phyloP scores from a whole-genome alignment of 2,113 vertebrate species.

The Haliaeetus leucogaster region DNA sequence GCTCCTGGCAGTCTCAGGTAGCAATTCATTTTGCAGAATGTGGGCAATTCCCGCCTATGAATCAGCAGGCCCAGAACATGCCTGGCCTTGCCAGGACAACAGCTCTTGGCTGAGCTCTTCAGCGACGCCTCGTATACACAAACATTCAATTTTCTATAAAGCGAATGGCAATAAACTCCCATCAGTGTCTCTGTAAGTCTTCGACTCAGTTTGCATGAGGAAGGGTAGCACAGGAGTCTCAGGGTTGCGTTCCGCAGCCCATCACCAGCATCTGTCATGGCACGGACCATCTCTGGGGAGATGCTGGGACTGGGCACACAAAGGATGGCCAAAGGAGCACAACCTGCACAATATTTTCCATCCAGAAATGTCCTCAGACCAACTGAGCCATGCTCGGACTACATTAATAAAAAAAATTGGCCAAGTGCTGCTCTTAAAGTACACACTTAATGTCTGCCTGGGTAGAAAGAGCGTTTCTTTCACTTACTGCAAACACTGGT shows the following conservation, averaged over 20 bases:
- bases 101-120: neutral
- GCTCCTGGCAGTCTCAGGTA: neutral
- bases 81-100: neutral
- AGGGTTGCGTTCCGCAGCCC: neutral
- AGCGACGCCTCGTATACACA: rapidly evolving
- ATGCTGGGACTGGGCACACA: neutral
- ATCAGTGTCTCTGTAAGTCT: neutral
- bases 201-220: rapidly evolving
- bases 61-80: neutral
- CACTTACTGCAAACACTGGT: neutral
- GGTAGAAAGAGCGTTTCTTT: neutral
- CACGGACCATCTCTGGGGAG: neutral
- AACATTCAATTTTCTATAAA: neutral
- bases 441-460: rapidly evolving
- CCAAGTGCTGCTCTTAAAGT: neutral
- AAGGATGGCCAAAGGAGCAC: neutral
- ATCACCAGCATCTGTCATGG: neutral
- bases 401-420: neutral
- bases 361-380: neutral
- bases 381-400: neutral
- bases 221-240: too few relatives aligned
- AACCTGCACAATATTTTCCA: neutral
- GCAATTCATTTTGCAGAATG: neutral
- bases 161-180: neutral
- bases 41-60: neutral